Percentiles rank a stretch among this genome's conserved stretches.
These are phyloP conservation scores for Coboldia fuscipes DNA, from an alignment of 1,140 invertebrate genomes.

Conservation along the genomic window DNA sequence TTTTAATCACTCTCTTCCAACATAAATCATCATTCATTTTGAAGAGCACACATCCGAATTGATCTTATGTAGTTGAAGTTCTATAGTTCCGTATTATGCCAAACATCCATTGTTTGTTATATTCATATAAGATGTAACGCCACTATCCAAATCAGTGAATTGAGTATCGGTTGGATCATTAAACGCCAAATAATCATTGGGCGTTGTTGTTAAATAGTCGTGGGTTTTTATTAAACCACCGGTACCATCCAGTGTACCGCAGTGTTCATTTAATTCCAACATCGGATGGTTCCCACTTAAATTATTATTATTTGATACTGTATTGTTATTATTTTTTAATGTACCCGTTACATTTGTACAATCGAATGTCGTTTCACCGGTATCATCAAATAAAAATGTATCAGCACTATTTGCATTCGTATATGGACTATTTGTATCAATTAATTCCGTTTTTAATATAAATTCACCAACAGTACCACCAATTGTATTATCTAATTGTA, in stretches of 20 bases:
- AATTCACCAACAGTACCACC: conserved; percentile 9
- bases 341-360: conserved; percentile 13
- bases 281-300: background rate
- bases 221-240: background rate
- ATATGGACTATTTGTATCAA: conserved; percentile 15
- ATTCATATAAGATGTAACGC: conserved; percentile 8
- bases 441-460: conserved; percentile 16
- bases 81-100: too few species aligned
- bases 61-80: too few species aligned
- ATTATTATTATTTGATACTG: conserved; percentile 5
- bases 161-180: conserved; percentile 10
- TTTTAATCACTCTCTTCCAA: too few species aligned
- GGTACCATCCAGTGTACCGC: background rate
- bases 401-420: conserved; percentile 17
- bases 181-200: too few species aligned
- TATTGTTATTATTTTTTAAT: conserved; percentile 6
- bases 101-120: conserved; percentile 17
- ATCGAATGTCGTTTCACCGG: conserved; percentile 13
- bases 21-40: too few species aligned
- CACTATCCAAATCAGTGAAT: conserved; percentile 17
- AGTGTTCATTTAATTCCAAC: background rate
- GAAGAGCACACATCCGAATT: too few species aligned
- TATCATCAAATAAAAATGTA: conserved; percentile 16
- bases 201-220: background rate
- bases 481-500: conserved; percentile 1